Conservation (phyloP, 2,113 vertebrate species). For the Taxidea taxus region DNA sequence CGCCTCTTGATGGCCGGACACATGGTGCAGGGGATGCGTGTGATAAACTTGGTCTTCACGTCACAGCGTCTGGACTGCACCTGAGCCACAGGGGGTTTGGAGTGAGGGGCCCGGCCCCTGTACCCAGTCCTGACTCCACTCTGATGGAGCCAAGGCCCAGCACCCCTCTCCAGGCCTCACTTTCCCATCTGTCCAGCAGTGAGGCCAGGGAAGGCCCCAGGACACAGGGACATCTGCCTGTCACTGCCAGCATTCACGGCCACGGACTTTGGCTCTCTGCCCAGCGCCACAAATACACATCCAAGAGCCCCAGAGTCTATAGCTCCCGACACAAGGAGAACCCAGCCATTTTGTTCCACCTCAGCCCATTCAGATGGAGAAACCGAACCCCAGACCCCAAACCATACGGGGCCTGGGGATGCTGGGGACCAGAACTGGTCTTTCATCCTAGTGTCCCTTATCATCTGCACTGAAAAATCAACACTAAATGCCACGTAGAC, state of each 20-base stretch:
- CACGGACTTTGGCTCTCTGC: not conserved
- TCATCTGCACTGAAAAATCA: not conserved
- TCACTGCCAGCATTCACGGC: not conserved
- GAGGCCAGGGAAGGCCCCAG: not conserved
- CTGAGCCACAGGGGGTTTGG: not conserved
- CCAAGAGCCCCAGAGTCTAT: not conserved
- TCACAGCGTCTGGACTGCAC: constrained; percentile 80
- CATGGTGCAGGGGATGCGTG: constrained; percentile 83
- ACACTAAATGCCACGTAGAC: not conserved
- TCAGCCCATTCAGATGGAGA: not conserved
- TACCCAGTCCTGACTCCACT: rapidly evolving
- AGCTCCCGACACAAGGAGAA: not conserved
- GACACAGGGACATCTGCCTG: not conserved
- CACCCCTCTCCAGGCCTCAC: not conserved
- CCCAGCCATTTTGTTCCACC: not conserved
- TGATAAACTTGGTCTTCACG: constrained; percentile 70
- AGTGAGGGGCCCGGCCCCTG: not conserved
- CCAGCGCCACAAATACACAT: rapidly evolving
- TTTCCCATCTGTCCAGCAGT: not conserved
- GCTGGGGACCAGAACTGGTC: too few species aligned
- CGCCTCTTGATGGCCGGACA: constrained; percentile 77
- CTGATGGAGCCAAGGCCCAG: not conserved
- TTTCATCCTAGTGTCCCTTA: not conserved
- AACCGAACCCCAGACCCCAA: not conserved
- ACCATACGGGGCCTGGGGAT: not conserved